Percentiles rank a stretch among this genome's conserved stretches.
Evolutionary conservation across 2,113 vertebrate species (phyloP).

Genomic region (Eolophus roseicapilla): DNA sequence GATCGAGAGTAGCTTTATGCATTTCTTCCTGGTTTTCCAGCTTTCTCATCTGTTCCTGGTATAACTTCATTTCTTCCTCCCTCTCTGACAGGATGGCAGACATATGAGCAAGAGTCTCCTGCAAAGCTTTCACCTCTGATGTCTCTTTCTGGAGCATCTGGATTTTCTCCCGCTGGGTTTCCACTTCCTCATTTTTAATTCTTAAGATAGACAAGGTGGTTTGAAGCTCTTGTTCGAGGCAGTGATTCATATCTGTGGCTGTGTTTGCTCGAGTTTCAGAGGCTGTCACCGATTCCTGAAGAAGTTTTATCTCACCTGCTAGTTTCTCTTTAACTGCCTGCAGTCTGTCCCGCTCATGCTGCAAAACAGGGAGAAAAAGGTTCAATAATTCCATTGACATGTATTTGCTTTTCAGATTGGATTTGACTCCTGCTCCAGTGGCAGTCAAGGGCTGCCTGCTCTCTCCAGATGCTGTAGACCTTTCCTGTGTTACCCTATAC

Average conservation of each 20-base stretch:
- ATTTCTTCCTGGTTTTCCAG: constrained; percentile 9
- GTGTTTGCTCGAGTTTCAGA: constrained; percentile 55
- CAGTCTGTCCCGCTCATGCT: constrained; percentile 60
- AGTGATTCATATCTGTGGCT: constrained; percentile 4
- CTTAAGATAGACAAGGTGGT: constrained; percentile 39
- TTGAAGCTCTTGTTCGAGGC: constrained; percentile 71
- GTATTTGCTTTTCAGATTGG: background rate
- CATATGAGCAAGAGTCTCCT: background rate
- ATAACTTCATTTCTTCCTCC: background rate
- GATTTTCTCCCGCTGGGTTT: constrained; percentile 53
- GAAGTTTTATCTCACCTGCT: constrained; percentile 34
- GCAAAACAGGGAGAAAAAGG: constrained; percentile 17
- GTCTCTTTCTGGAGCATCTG: constrained; percentile 62
- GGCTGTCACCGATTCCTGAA: constrained; percentile 56
- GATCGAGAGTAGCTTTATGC: background rate
- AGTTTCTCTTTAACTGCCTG: constrained; percentile 57
- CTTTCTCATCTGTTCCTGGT: background rate
- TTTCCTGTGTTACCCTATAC: accelerated
- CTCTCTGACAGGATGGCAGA: background rate
- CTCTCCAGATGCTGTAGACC: background rate
- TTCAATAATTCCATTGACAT: background rate
- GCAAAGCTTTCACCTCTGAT: background rate
- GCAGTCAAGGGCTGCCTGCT: background rate
- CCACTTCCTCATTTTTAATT: constrained; percentile 63
- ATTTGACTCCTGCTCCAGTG: background rate